phyloP scores from a whole-genome alignment of 2,888 invertebrate genomes.

The Cantharis flavilabris region DNA sequence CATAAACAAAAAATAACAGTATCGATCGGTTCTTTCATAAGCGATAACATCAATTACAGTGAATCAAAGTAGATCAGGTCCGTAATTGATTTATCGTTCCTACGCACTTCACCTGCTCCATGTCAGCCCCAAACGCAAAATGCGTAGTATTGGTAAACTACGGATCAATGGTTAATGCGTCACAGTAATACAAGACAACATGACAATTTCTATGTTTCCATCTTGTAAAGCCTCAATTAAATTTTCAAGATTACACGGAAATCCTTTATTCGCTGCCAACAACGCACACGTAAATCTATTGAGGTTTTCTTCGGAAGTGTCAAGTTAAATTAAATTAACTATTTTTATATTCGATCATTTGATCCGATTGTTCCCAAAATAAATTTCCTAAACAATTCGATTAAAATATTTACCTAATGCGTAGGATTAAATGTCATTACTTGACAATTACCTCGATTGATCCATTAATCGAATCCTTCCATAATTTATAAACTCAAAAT shows the following conservation, averaged over 20 bases:
- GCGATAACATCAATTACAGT: not conserved
- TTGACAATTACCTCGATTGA: not conserved
- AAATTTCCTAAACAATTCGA: not conserved
- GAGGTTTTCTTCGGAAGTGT: not conserved
- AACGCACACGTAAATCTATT: not conserved
- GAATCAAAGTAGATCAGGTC: not conserved
- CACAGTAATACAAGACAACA: not conserved
- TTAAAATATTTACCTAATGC: not conserved
- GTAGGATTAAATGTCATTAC: not conserved
- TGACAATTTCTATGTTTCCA: not conserved
- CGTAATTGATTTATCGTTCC: not conserved
- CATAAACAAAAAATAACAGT: not conserved
- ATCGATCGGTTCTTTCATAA: not conserved
- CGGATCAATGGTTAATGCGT: not conserved
- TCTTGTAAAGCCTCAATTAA: slow-evolving; percentile 5
- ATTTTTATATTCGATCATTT: not conserved
- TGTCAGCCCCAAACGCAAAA: not conserved
- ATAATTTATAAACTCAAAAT: not conserved
- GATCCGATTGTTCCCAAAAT: not conserved
- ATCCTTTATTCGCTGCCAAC: not conserved
- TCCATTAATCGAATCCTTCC: not conserved
- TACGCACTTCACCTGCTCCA: not conserved
- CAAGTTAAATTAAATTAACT: not conserved
- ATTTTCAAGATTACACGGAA: slow-evolving; percentile 8
- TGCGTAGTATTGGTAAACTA: not conserved